Evolutionary conservation across 2,888 invertebrate species (phyloP).

Genomic region (Iselma pallidipennis): DNA sequence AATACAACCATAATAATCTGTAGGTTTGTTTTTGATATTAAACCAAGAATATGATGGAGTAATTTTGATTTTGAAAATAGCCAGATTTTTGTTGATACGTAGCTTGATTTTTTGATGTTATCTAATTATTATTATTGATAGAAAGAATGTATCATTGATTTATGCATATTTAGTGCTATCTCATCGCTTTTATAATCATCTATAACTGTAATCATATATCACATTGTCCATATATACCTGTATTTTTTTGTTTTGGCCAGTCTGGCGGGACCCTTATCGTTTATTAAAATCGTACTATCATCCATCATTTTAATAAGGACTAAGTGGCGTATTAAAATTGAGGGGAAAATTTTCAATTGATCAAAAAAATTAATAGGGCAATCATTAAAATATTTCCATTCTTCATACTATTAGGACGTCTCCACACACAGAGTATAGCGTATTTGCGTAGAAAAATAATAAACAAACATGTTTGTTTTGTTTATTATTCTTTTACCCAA

Average conservation of each 20-base stretch:
- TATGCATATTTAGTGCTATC: background rate
- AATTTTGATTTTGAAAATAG: background rate
- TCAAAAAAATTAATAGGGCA: background rate
- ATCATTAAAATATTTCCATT: too few relatives aligned
- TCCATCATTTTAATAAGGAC: background rate
- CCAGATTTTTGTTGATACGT: background rate
- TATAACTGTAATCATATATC: background rate
- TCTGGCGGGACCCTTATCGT: conserved; percentile 2
- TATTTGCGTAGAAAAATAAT: too few relatives aligned
- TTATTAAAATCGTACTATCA: background rate
- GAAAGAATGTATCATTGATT: background rate
- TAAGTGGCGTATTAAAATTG: conserved; percentile 3
- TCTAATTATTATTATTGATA: background rate
- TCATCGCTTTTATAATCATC: background rate
- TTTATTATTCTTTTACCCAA: too few relatives aligned
- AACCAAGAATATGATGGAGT: too few relatives aligned
- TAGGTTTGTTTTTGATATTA: background rate
- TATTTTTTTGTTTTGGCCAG: background rate
- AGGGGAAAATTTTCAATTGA: background rate
- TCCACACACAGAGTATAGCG: too few relatives aligned
- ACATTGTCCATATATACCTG: background rate
- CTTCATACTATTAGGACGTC: background rate
- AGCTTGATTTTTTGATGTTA: background rate
- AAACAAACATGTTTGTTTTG: too few relatives aligned
- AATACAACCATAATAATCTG: conserved; percentile 3